A percentile compares a stretch with the other conserved stretches of the same genome.
phyloP scores from a whole-genome alignment of 2,797 vertebrate species.

The Myotis daubentonii region DNA sequence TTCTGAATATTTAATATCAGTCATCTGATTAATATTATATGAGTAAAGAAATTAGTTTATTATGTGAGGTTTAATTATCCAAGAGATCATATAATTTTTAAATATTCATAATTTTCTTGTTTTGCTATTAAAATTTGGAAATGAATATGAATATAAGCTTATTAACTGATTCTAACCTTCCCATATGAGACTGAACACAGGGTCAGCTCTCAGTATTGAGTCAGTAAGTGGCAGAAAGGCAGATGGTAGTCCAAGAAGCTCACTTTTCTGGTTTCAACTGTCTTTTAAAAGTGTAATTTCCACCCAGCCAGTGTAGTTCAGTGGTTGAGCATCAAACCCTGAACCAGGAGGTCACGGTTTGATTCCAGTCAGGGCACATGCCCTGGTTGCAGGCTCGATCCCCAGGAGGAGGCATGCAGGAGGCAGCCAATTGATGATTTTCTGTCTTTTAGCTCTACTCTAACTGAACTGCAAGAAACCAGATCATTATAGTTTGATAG shows the following conservation, averaged over 20 bases:
- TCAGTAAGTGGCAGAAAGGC: not conserved
- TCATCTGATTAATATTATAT: constrained; percentile 27
- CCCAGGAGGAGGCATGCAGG: not conserved
- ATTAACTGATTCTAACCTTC: not conserved
- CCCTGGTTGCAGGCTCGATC: not conserved
- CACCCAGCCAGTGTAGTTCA: not conserved
- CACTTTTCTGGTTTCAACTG: not conserved
- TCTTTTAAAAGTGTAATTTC: constrained; percentile 15
- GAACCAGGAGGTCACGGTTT: not conserved
- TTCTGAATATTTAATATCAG: constrained; percentile 62
- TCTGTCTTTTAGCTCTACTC: too few species aligned
- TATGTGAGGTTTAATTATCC: constrained; percentile 56
- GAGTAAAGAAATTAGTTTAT: constrained; percentile 42
- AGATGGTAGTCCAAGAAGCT: not conserved
- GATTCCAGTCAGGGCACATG: not conserved
- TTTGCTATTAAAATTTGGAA: constrained; percentile 50
- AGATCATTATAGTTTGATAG: too few species aligned
- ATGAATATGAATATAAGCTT: not conserved
- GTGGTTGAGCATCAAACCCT: not conserved
- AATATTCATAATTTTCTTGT: not conserved
- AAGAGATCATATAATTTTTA: constrained; percentile 54
- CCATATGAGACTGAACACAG: not conserved
- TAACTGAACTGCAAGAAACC: too few species aligned
- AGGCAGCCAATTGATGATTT: not conserved
- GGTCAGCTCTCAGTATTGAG: not conserved